These are phyloP conservation scores for Psittacara wagleri DNA, from an alignment of 2,113 vertebrate genomes.

Conservation along the genomic window DNA sequence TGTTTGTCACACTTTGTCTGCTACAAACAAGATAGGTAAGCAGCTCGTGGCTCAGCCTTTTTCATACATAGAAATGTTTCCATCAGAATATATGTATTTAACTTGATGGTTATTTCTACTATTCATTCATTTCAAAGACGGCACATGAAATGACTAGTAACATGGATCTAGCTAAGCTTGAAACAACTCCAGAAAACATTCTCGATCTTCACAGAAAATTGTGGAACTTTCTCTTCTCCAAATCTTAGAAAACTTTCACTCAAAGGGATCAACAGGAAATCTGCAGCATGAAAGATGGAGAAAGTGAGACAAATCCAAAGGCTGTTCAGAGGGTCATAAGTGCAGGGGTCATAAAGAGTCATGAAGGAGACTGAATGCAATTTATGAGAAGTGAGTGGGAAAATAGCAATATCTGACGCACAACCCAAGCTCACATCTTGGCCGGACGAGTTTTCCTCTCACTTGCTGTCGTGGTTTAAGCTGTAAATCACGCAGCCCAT, in stretches of 20 bases:
- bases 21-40: background rate
- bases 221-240: background rate
- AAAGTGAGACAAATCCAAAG: background rate
- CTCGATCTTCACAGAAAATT: background rate
- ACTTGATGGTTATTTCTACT: background rate
- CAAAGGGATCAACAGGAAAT: background rate
- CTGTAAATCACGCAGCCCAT: no score
- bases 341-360: rapidly evolving
- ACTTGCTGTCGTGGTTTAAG: background rate
- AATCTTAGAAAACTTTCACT: background rate
- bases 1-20: background rate
- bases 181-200: background rate
- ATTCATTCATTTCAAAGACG: background rate
- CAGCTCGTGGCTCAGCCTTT: constrained; percentile 6
- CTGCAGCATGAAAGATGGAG: background rate
- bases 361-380: background rate
- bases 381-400: background rate
- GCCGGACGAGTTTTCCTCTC: background rate
- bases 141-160: background rate
- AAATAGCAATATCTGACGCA: background rate
- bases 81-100: background rate
- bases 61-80: constrained; percentile 11
- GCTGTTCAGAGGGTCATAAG: rapidly evolving
- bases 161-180: background rate
- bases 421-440: background rate